phyloP scores from a whole-genome alignment of 2,888 invertebrate genomes.

The Lepidochitona cinerea region DNA sequence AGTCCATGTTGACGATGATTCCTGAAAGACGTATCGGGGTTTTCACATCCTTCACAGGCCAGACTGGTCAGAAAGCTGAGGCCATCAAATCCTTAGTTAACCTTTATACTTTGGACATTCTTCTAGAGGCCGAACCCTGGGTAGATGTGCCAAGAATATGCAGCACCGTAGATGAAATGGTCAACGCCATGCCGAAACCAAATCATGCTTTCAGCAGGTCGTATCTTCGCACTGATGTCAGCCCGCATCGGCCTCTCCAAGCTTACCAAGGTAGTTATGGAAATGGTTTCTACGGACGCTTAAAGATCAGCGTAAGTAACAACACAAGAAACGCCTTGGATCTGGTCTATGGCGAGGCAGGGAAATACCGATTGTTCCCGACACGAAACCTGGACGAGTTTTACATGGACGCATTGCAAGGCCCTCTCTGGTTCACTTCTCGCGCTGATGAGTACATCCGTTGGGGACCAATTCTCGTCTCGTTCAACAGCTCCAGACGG shows the following conservation, averaged over 20 bases:
- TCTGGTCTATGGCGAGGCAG: constrained; percentile 33
- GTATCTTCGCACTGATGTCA: background rate
- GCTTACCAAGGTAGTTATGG: constrained; percentile 27
- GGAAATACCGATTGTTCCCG: constrained; percentile 23
- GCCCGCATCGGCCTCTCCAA: constrained; percentile 10
- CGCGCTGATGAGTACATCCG: constrained; percentile 27
- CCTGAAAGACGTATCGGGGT: constrained; percentile 26
- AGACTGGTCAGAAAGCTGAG: constrained; percentile 18
- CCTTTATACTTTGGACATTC: constrained; percentile 27
- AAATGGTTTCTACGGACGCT: constrained; percentile 28
- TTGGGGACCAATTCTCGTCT: constrained; percentile 16
- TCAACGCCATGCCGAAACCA: constrained; percentile 6
- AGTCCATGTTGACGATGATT: constrained; percentile 31
- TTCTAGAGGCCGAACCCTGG: constrained; percentile 21
- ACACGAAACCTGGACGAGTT: constrained; percentile 31
- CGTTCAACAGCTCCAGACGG: constrained; percentile 17
- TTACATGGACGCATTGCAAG: constrained; percentile 14
- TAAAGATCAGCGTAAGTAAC: constrained; percentile 21
- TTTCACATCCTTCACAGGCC: constrained; percentile 28
- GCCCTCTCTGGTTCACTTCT: constrained; percentile 33
- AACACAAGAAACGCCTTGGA: constrained; percentile 14
- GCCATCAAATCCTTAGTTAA: constrained; percentile 31
- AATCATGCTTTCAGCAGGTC: background rate
- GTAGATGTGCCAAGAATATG: constrained; percentile 15
- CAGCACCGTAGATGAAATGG: constrained; percentile 18